These are phyloP conservation scores for Struthidea cinerea DNA, from an alignment of 2,113 vertebrate species.

Conservation along the genomic window DNA sequence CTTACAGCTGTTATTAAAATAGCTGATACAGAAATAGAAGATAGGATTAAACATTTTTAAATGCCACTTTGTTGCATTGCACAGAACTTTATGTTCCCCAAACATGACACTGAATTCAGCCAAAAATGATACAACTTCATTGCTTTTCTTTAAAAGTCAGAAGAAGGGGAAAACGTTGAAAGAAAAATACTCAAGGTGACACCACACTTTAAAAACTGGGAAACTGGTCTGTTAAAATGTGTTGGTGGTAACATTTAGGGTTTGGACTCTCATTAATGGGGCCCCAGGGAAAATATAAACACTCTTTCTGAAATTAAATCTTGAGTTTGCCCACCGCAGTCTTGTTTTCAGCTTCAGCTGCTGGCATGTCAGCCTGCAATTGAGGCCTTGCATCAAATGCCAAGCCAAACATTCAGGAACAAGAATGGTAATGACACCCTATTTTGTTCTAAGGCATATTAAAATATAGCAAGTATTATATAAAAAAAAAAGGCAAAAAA, in stretches of 20 bases:
- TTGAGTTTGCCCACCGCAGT: constrained; percentile 54
- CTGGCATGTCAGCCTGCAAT: constrained; percentile 46
- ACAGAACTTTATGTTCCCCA: neutral
- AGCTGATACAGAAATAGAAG: neutral
- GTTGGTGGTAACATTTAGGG: constrained; percentile 55
- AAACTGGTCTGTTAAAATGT: constrained; percentile 37
- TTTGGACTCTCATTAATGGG: constrained; percentile 54
- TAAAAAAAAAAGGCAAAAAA: neutral
- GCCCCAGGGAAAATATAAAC: constrained; percentile 69
- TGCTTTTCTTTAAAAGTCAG: neutral
- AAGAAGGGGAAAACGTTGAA: neutral
- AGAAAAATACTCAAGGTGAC: constrained; percentile 30
- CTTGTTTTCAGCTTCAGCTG: constrained; percentile 55
- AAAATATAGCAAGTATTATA: constrained; percentile 28
- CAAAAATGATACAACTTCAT: neutral
- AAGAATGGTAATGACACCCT: constrained; percentile 57
- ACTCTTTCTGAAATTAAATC: constrained; percentile 56
- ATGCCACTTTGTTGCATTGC: neutral
- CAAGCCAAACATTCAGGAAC: constrained; percentile 64
- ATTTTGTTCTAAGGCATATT: constrained; percentile 53
- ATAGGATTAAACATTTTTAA: neutral
- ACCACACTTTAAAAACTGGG: constrained; percentile 38
- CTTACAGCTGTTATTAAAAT: neutral
- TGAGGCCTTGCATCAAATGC: constrained; percentile 56
- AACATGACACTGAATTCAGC: neutral